These are phyloP conservation scores for Oxystoma pomonae DNA, from an alignment of 2,888 invertebrate species.

Conservation along the genomic window DNA sequence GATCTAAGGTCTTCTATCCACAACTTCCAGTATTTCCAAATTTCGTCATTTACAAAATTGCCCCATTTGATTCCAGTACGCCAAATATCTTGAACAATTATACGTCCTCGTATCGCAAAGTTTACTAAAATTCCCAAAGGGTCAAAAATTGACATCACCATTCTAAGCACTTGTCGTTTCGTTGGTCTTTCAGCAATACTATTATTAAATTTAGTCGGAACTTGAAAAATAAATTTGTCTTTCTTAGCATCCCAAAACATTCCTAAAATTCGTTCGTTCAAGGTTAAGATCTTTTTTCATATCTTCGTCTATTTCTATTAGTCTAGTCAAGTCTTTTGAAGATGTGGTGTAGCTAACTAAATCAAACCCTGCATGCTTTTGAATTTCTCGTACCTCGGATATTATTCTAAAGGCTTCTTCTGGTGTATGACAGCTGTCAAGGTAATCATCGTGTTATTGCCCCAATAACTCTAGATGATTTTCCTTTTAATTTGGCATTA, in stretches of 20 bases:
- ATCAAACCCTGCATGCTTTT: slow-evolving; percentile 8
- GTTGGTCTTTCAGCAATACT: not conserved
- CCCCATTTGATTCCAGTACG: no score
- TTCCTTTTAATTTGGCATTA: slow-evolving; percentile 8
- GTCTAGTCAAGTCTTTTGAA: slow-evolving; percentile 8
- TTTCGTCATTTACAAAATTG: no score
- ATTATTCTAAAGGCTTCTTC: slow-evolving; percentile 23
- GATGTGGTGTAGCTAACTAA: slow-evolving; percentile 30
- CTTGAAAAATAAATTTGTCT: slow-evolving; percentile 5
- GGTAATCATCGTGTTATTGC: slow-evolving; percentile 23
- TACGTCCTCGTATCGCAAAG: slow-evolving; percentile 1
- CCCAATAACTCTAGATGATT: not conserved
- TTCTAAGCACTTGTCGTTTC: not conserved
- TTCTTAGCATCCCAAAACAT: slow-evolving; percentile 11
- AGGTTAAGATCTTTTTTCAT: not conserved
- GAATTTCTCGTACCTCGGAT: slow-evolving; percentile 8
- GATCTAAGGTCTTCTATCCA: no score
- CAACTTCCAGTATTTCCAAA: no score
- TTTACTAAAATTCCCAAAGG: slow-evolving; percentile 2
- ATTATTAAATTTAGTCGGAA: not conserved
- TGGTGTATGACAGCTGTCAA: slow-evolving; percentile 17
- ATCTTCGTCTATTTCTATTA: not conserved
- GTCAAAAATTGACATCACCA: not conserved
- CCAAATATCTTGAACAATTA: no score
- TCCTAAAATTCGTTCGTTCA: slow-evolving; percentile 13